Evolutionary conservation across 2,888 invertebrate species (phyloP).

Genomic region (Elegia similella): DNA sequence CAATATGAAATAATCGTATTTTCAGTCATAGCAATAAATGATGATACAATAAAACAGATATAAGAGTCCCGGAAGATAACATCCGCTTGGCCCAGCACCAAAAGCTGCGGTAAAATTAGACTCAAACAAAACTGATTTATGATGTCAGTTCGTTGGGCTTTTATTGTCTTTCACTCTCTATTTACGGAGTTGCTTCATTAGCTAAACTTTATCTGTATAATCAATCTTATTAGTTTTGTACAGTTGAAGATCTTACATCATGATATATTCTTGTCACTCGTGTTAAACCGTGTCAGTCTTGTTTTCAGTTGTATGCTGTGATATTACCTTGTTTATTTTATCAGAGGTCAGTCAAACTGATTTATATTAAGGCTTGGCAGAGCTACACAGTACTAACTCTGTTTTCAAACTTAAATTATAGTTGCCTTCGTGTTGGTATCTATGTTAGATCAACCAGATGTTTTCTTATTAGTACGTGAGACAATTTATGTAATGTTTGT

Average conservation of each 20-base stretch:
- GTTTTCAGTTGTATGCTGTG: background rate
- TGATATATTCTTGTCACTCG: background rate
- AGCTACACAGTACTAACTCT: background rate
- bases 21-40: slow-evolving; percentile 19
- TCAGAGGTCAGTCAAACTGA: background rate
- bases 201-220: background rate
- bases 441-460: background rate
- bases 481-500: slow-evolving; percentile 17
- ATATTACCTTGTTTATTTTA: background rate
- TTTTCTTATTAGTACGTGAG: slow-evolving; percentile 2
- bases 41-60: slow-evolving; percentile 56
- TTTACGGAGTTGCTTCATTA: slow-evolving; percentile 21
- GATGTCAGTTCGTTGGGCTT: slow-evolving; percentile 34
- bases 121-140: slow-evolving; percentile 44
- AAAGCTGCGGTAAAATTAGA: slow-evolving; percentile 49
- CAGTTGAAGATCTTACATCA: background rate
- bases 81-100: slow-evolving; percentile 73
- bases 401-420: background rate
- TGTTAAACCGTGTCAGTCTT: background rate
- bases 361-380: background rate
- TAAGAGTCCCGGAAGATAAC: slow-evolving; percentile 61
- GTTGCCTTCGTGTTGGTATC: background rate
- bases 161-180: slow-evolving; percentile 37
- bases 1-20: slow-evolving; percentile 7
- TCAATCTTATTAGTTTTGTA: background rate